Evolutionary conservation across 2,113 vertebrate genomes (phyloP).

Genomic region (Typhlomys cinereus): DNA sequence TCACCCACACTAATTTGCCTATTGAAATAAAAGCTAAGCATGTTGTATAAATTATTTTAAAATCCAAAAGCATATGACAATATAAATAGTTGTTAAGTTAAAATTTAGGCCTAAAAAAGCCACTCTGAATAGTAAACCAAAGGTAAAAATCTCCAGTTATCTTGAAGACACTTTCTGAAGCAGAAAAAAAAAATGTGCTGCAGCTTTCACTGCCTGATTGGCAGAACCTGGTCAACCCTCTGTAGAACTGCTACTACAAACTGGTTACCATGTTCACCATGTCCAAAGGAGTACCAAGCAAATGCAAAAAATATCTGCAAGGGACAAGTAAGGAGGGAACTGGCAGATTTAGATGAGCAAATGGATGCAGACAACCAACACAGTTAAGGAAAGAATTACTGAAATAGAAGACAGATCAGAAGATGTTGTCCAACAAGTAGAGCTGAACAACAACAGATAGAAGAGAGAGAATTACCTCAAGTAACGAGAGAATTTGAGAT

Average conservation of each 20-base stretch:
- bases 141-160: not conserved
- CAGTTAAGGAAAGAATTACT: not conserved
- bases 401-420: not conserved
- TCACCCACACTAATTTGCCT: not conserved
- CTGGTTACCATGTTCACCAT: not conserved
- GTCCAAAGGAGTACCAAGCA: not conserved
- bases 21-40: not conserved
- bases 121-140: not conserved
- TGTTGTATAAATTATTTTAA: not conserved
- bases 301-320: not conserved
- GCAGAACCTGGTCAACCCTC: not conserved
- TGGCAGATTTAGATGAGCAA: not conserved
- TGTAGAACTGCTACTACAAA: not conserved
- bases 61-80: not conserved
- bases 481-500: not conserved
- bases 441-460: not conserved
- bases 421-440: not conserved
- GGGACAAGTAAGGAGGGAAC: not conserved
- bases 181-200: slow-evolving; percentile 1
- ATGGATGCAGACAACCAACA: not conserved
- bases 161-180: not conserved
- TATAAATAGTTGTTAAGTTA: not conserved
- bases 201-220: not conserved
- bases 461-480: not conserved
- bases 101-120: not conserved